Evolutionary conservation across 2,113 vertebrate genomes (phyloP), one percentile per base, ranked within the genome.

Genomic region (Thryonomys swinderianus): DNA sequence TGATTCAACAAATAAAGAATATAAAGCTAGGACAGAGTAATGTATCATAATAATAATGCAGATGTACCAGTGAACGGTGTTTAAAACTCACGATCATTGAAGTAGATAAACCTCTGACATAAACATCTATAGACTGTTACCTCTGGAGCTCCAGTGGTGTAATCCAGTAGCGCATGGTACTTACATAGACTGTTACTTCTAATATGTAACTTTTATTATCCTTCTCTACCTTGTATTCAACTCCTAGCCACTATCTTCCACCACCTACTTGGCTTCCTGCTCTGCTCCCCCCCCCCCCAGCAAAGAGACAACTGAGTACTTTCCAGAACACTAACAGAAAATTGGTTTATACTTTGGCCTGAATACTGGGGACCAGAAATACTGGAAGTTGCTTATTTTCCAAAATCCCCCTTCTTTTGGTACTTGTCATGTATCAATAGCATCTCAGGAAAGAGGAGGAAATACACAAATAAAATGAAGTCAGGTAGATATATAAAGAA

Each of bases 1-100:
- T 78, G 74, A 94, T 92, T 91, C 48, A 91, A 76, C n/a, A 91
- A 86, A 51, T 51, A 32, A 62, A 87, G 16, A 67, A 6, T 14
- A 45, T 66, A 93, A 84, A 94, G 2, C 21, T 83, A 69, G 16
- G 34, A 21, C 23, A 79, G 10, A 81, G 11, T 85, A n/a, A 66
- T 66, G 32, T 34, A 53, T 92, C 30, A 51, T 59, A 40, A 55
- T 83, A 85, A 93, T 80, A 40, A 55, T 30, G 67, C 20, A 89
- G 37, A 62, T 20, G 55, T 30, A 14, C 37, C 73, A 53, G 10
- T 30, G 32, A 71, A 42, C 85, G 1, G 0, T 73, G 23, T 74
- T 88, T 66, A n/a, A 61, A 62, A 80, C 40, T 10, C 66, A 14
- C 34, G 30, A 16, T 62, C 16, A 32, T 0, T 83, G 23, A 93